A percentile compares a stretch with the other conserved stretches of the same genome.
These are phyloP conservation scores for Hyles vespertilio DNA, from an alignment of 1,140 invertebrate species.

Conservation along the genomic window DNA sequence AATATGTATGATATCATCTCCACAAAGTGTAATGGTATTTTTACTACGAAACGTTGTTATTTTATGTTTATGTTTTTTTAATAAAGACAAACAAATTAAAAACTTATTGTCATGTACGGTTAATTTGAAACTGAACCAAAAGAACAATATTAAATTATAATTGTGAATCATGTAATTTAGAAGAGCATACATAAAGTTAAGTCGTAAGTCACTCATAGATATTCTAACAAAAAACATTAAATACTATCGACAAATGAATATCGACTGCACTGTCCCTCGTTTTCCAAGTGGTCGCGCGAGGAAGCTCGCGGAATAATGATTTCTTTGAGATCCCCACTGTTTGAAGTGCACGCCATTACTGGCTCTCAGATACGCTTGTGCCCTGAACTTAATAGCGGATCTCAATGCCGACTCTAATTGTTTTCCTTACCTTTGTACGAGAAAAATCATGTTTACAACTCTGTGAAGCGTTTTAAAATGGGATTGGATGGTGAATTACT, in stretches of 20 bases:
- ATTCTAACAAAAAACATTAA: background rate
- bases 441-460: slow-evolving; percentile 23
- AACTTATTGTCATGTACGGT: too few species aligned
- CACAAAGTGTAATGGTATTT: too few species aligned
- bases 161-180: too few species aligned
- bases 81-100: too few species aligned
- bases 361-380: slow-evolving; percentile 63
- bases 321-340: slow-evolving; percentile 65
- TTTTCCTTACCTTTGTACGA: slow-evolving; percentile 63
- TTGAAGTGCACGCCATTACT: slow-evolving; percentile 65
- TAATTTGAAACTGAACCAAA: too few species aligned
- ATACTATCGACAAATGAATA: background rate
- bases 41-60: too few species aligned
- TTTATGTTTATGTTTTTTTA: too few species aligned
- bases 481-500: background rate
- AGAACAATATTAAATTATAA: too few species aligned
- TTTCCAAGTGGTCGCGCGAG: slow-evolving; percentile 60
- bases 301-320: slow-evolving; percentile 70
- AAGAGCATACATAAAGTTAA: too few species aligned
- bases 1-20: too few species aligned
- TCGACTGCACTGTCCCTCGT: slow-evolving; percentile 17
- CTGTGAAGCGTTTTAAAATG: slow-evolving; percentile 6
- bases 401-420: slow-evolving; percentile 64
- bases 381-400: slow-evolving; percentile 64
- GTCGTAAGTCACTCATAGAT: too few species aligned